Percentiles rank a stretch among this genome's conserved stretches.
These are phyloP conservation scores for Scarus forsteni DNA, from an alignment of 2,797 vertebrate species.

Conservation along the genomic window DNA sequence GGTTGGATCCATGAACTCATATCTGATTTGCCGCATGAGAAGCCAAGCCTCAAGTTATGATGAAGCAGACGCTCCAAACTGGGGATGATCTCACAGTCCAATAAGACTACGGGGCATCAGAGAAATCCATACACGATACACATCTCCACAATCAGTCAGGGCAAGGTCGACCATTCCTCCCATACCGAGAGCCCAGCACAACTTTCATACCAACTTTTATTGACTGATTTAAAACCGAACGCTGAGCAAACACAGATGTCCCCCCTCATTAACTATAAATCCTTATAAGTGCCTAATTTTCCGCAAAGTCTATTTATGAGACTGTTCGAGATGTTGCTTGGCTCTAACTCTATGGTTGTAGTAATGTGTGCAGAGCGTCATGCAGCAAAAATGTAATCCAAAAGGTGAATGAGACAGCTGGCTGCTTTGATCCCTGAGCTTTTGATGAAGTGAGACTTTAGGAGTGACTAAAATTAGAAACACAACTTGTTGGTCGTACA, in stretches of 20 bases:
- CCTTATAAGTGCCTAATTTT: background rate
- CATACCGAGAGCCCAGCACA: background rate
- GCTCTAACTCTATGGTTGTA: constrained; percentile 3
- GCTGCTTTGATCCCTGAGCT: constrained; percentile 36
- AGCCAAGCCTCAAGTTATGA: constrained; percentile 54
- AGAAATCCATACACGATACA: constrained; percentile 48
- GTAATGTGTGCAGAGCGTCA: constrained; percentile 18
- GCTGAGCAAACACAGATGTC: constrained; percentile 19
- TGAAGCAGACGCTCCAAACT: constrained; percentile 25
- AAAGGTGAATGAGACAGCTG: constrained; percentile 44
- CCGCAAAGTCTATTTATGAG: constrained; percentile 22
- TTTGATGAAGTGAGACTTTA: constrained; percentile 29
- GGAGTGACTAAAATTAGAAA: constrained; percentile 32
- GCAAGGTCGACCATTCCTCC: constrained; percentile 43
- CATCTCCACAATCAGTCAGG: constrained; percentile 39
- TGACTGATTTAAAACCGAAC: constrained; percentile 20
- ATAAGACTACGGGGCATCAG: constrained; percentile 38
- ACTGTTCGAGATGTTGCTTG: constrained; percentile 8
- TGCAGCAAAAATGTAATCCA: constrained; percentile 14
- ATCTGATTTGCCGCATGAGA: constrained; percentile 54
- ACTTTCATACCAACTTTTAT: constrained; percentile 8
- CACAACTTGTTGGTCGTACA: constrained; percentile 18
- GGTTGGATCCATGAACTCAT: constrained; percentile 25
- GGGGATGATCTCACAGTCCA: constrained; percentile 48
- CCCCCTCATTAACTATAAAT: constrained; percentile 15